Percentiles rank a stretch among this genome's conserved stretches.
Evolutionary conservation across 2,113 vertebrate species (phyloP).

Genomic region (Oreochromis niloticus): DNA sequence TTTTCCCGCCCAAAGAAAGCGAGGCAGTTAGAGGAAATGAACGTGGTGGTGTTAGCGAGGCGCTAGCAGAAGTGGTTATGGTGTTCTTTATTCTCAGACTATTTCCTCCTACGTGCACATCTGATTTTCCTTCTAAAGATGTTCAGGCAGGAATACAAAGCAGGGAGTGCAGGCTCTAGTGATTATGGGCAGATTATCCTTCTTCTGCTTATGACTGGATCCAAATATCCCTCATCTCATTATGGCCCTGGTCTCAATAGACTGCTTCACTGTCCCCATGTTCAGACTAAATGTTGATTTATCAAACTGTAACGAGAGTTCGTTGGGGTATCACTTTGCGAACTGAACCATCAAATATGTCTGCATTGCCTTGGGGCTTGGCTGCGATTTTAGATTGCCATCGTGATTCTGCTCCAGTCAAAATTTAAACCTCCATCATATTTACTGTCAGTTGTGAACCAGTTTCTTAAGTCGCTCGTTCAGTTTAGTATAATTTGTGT

Average conservation of each 20-base stretch:
- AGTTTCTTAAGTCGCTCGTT: not conserved
- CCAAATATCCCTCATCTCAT: constrained; percentile 46
- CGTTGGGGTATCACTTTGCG: constrained; percentile 34
- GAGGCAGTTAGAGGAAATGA: not conserved
- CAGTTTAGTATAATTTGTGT: not conserved
- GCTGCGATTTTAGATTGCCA: constrained; percentile 17
- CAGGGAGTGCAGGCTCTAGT: constrained; percentile 40
- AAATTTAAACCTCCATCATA: constrained; percentile 7
- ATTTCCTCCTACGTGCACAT: constrained; percentile 49
- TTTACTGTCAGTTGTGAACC: not conserved
- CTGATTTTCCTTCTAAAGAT: constrained; percentile 50
- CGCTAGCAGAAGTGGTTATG: constrained; percentile 29
- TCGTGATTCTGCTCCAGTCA: not conserved
- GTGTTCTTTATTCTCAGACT: constrained; percentile 16
- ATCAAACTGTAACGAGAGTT: constrained; percentile 45
- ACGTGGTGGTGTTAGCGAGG: not conserved
- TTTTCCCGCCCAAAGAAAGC: not conserved
- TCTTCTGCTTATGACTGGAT: constrained; percentile 44
- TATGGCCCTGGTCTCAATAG: constrained; percentile 10
- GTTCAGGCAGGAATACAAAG: constrained; percentile 58
- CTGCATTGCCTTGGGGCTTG: not conserved
- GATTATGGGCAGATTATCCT: constrained; percentile 47
- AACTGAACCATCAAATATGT: constrained; percentile 20
- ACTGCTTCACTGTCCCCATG: not conserved
- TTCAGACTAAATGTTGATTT: constrained; percentile 36